A percentile compares a stretch with the other conserved stretches of the same genome.
These are phyloP conservation scores for Bombus haemorrhoidalis DNA, from an alignment of 1,140 invertebrate species.

Conservation along the genomic window DNA sequence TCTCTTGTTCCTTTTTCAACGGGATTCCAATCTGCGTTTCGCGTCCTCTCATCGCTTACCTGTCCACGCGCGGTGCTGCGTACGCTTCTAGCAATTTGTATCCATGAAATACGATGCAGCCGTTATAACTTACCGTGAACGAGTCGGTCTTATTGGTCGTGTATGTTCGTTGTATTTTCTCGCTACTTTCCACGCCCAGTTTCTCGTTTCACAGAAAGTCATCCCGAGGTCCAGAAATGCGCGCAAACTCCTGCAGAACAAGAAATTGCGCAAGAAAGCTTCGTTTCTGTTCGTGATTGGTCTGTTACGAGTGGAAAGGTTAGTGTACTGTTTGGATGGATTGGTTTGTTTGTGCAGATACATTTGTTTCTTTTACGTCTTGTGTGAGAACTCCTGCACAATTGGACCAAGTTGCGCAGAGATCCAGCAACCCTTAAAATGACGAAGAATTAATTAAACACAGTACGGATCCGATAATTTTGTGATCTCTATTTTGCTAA, in stretches of 20 bases:
- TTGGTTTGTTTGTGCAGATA: no score
- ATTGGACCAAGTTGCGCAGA: no score
- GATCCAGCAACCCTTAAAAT: no score
- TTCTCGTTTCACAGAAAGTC: not conserved
- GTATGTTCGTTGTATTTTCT: not conserved
- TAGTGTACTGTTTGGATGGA: no score
- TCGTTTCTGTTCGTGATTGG: not conserved
- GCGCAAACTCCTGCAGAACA: no score
- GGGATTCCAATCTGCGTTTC: slow-evolving; percentile 17
- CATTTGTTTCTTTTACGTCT: no score
- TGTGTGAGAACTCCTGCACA: no score
- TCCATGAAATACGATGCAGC: slow-evolving; percentile 58
- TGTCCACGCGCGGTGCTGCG: not conserved
- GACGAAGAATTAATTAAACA: no score
- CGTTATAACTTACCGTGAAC: slow-evolving; percentile 50
- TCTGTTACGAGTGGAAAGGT: no score
- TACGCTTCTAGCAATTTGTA: slow-evolving; percentile 39
- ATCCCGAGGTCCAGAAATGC: not conserved
- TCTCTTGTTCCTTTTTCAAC: not conserved
- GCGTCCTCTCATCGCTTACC: slow-evolving; percentile 2
- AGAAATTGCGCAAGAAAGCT: not conserved
- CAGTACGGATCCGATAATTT: no score
- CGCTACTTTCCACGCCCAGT: not conserved
- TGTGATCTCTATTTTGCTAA: no score
- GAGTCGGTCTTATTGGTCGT: slow-evolving; percentile 42